Evolutionary conservation across 2,113 vertebrate genomes (phyloP).

Genomic region (Piaya cayana): DNA sequence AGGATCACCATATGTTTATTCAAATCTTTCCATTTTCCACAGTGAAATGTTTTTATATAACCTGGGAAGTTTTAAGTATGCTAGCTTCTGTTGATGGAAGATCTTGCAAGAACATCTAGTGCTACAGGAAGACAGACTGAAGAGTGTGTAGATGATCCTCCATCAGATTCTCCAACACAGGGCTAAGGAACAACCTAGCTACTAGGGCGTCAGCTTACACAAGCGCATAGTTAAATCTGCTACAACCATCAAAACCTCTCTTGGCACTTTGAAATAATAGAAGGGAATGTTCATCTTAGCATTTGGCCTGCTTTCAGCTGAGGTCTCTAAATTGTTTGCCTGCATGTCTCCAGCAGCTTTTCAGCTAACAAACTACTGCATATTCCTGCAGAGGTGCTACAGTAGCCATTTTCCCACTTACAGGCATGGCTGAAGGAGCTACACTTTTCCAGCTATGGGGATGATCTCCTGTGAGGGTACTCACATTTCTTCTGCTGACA

Average conservation of each 20-base stretch:
- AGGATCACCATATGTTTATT: neutral
- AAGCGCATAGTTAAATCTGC: neutral
- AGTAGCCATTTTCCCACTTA: neutral
- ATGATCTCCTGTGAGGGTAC: conserved; percentile 1
- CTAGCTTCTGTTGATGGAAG: neutral
- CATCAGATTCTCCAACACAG: neutral
- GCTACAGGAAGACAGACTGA: neutral
- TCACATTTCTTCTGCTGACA: neutral
- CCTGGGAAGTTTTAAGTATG: neutral
- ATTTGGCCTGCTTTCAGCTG: neutral
- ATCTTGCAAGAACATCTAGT: neutral
- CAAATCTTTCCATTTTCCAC: neutral
- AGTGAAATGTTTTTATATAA: neutral
- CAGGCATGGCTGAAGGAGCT: neutral
- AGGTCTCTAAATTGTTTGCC: conserved; percentile 15
- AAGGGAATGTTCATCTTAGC: neutral
- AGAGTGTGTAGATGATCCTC: neutral
- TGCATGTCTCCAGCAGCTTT: neutral
- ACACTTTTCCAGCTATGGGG: neutral
- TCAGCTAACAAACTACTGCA: neutral
- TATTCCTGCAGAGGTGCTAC: neutral
- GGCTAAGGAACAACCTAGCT: neutral
- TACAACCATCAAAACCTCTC: neutral
- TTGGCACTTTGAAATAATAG: neutral
- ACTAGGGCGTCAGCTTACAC: neutral